Base-by-base conservation (phyloP, 2,888 invertebrate genomes). In the Laspeyria flexula region DNA sequence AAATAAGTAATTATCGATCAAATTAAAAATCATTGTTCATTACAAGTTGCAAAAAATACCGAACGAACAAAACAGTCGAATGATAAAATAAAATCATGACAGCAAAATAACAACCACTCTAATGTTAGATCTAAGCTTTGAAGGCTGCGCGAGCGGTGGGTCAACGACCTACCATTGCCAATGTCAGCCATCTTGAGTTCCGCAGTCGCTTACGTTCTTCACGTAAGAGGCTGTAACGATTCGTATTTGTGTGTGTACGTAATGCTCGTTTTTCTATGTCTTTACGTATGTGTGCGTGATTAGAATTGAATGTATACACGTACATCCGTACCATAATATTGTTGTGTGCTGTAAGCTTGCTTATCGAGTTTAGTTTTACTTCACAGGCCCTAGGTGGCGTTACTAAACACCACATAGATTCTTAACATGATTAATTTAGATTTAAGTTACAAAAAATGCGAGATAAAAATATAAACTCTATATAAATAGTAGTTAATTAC, bases 131-230 rank as follows among this genome's bases (percentile, higher is more conserved):
- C 86, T 90, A 89, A 90, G 90, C 90, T 88, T 85, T 86, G 91
- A 91, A 91, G 91, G 92, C 88, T 91, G 85, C 86, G 80, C 83
- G 83, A 84, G 83, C 82, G 85, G 74, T 68, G 81, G 90, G 81
- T 90, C 90, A 84, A 79, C 71, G 90, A 90, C 86, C 87, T 71
- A 63, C 90, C 92, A 92, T 90, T 92, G 92, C 92, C 92, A 92
- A 92, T 92, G 92, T 91, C 92, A 92, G 92, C 91, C 91, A 91
- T 90, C 88, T 91, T 90, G 90, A 88, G 90, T 91, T 90, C 91
- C 91, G 91, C 90, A 86, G 81, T 88, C 84, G 90, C 90, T 91
- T 90, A 90, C 89, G 89, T 89, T 85, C 89, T 83, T 89, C 90
- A 91, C 91, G 91, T 91, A 91, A 91, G 91, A 91, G 86, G 88